phyloP scores from a whole-genome alignment of 2,113 vertebrate species.

The Phocoena sinus region DNA sequence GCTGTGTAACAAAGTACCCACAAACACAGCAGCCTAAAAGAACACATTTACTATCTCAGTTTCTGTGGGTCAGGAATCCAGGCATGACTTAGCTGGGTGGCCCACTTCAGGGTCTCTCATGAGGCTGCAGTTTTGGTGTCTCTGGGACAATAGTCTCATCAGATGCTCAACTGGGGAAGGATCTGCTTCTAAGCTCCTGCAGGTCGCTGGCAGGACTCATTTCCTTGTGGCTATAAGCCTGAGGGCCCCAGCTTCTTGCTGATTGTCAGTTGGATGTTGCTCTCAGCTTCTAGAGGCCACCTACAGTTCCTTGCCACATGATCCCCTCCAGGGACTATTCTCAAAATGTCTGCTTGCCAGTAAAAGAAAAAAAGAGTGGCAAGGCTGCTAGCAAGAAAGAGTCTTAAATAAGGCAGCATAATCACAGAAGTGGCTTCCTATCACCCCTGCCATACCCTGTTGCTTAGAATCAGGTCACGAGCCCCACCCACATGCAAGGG shows the following conservation, averaged over 20 bases:
- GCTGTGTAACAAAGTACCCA: neutral
- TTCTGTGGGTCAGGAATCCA: neutral
- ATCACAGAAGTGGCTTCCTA: neutral
- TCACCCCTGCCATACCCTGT: neutral
- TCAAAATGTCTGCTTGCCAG: no score
- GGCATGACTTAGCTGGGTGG: no score
- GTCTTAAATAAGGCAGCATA: neutral
- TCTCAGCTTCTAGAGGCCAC: neutral
- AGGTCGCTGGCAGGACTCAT: neutral
- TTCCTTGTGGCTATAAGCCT: neutral
- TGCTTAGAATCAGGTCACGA: neutral
- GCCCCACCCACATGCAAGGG: no score
- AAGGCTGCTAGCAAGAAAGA: neutral
- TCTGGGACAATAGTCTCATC: no score
- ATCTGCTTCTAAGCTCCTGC: neutral
- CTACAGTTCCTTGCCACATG: neutral
- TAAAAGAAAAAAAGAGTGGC: neutral
- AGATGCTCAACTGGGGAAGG: neutral
- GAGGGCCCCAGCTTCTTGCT: neutral
- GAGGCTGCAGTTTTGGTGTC: neutral
- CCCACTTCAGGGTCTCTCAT: no score
- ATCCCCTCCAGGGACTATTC: neutral
- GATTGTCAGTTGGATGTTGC: neutral
- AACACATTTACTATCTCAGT: neutral
- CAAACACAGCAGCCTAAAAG: neutral